Conservation (phyloP, 2,888 invertebrate species). For the Himalopsyche anomala region DNA sequence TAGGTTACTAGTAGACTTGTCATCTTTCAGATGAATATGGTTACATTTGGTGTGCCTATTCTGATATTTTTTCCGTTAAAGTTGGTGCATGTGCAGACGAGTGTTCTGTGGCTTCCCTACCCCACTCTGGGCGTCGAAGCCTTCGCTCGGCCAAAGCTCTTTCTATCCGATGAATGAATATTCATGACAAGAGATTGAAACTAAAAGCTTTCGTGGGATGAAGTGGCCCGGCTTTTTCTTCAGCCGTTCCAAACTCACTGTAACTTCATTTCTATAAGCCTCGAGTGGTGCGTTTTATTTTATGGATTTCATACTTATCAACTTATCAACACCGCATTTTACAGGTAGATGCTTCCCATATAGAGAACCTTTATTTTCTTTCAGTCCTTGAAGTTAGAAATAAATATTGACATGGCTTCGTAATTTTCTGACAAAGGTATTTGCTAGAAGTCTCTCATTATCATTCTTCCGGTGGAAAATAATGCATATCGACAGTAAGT, state of each 20-base stretch:
- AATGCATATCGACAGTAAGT: too few species aligned
- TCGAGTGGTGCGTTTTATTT: constrained; percentile 14
- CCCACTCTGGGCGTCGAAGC: neutral
- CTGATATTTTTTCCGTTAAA: neutral
- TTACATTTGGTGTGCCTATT: too few species aligned
- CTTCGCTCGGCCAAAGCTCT: neutral
- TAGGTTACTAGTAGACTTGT: too few species aligned
- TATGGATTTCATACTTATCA: constrained; percentile 23
- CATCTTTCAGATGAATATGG: too few species aligned
- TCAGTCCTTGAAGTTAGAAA: too few species aligned
- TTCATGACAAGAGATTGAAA: constrained; percentile 54
- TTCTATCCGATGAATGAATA: constrained; percentile 53
- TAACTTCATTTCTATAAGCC: constrained; percentile 25
- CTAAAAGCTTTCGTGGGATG: constrained; percentile 53
- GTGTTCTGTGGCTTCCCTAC: neutral
- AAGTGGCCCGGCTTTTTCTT: constrained; percentile 42
- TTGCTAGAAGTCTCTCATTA: too few species aligned
- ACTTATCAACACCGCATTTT: neutral
- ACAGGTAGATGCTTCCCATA: neutral
- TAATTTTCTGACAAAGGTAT: too few species aligned
- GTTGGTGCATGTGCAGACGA: neutral
- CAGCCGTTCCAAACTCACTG: neutral
- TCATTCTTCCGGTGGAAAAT: too few species aligned
- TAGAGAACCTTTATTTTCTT: too few species aligned
- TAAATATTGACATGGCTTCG: too few species aligned